phyloP scores from a whole-genome alignment of 2,113 vertebrate genomes.

The Suricata suricatta region DNA sequence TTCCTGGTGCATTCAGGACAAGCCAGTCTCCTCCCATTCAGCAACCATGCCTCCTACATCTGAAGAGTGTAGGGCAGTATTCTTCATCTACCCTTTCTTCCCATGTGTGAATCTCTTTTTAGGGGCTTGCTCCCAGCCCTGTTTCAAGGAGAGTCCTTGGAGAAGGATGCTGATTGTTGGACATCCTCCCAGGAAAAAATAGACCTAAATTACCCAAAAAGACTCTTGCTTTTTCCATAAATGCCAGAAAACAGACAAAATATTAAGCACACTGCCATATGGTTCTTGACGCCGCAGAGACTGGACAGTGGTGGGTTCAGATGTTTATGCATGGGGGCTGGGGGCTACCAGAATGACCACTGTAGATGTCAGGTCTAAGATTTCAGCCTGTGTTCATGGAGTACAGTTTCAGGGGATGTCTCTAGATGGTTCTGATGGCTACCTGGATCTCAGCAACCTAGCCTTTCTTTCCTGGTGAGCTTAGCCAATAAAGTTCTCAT shows the following conservation, averaged over 20 bases:
- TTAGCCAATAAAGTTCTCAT: neutral
- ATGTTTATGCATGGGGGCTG: no score
- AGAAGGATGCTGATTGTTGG: neutral
- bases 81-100: neutral
- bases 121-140: neutral
- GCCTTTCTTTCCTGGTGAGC: neutral
- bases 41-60: neutral
- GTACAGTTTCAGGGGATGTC: neutral
- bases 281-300: neutral
- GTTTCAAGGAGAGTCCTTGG: neutral
- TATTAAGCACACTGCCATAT: neutral
- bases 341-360: neutral
- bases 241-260: neutral
- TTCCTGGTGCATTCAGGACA: neutral
- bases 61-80: neutral
- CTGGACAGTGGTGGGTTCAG: neutral
- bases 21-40: neutral
- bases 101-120: neutral
- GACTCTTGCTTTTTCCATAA: neutral
- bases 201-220: neutral
- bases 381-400: neutral
- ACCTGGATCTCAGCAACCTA: neutral
- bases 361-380: neutral
- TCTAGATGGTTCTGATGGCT: neutral
- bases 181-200: neutral